phyloP scores from a whole-genome alignment of 2,797 vertebrate genomes.

The Rhinichthys osculus region DNA sequence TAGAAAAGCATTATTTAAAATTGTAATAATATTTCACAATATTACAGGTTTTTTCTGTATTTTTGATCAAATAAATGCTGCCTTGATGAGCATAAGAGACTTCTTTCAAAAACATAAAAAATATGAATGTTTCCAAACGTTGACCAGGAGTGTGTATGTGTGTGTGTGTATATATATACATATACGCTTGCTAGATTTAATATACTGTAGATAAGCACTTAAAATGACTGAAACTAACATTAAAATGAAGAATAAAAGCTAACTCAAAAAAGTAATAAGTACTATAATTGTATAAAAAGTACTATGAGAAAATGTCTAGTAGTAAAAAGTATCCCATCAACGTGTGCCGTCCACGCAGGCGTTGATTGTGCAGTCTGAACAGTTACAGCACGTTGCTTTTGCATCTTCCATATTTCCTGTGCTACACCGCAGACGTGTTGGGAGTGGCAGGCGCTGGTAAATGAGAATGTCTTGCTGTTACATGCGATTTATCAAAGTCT shows the following conservation, averaged over 20 bases:
- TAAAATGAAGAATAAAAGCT: not conserved
- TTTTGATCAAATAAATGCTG: too few relatives aligned
- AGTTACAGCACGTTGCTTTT: constrained; percentile 17
- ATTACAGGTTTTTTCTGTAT: too few relatives aligned
- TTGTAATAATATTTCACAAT: too few relatives aligned
- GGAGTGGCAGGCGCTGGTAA: constrained; percentile 43
- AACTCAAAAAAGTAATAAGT: not conserved
- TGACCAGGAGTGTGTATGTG: too few relatives aligned
- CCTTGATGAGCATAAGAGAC: too few relatives aligned
- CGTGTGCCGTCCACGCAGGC: not conserved
- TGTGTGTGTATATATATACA: too few relatives aligned
- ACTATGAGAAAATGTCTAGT: not conserved
- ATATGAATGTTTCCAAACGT: too few relatives aligned
- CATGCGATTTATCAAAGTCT: constrained; percentile 60
- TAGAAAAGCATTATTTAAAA: too few relatives aligned
- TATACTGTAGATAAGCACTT: too few relatives aligned
- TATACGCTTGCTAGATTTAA: too few relatives aligned
- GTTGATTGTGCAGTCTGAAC: not conserved
- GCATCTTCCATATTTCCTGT: constrained; percentile 18
- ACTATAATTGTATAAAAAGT: not conserved
- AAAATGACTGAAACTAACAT: not conserved
- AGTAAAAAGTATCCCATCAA: not conserved
- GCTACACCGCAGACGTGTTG: constrained; percentile 33
- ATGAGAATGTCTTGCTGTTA: constrained; percentile 50
- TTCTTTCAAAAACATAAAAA: too few relatives aligned